phyloP scores from a whole-genome alignment of 2,113 vertebrate species.

The Odocoileus virginianus region DNA sequence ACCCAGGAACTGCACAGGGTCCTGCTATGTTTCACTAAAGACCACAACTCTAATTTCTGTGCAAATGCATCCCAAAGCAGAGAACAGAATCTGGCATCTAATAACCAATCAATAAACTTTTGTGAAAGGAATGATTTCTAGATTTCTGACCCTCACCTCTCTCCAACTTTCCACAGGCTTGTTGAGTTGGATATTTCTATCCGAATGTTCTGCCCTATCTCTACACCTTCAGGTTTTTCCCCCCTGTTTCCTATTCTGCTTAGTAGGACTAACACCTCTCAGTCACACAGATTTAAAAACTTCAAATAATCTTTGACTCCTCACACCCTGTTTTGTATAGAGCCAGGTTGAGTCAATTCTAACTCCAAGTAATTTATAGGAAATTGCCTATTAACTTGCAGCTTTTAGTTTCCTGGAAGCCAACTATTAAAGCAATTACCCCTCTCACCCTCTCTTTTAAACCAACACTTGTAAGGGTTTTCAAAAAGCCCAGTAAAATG shows the following conservation, averaged over 20 bases:
- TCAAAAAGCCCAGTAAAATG: constrained; percentile 14
- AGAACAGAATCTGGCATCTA: not conserved
- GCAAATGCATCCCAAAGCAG: not conserved
- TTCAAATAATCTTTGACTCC: not conserved
- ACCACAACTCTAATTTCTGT: not conserved
- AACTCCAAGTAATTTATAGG: constrained; percentile 25
- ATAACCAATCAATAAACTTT: not conserved
- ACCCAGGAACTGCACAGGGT: not conserved
- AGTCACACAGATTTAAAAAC: not conserved
- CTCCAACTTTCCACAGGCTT: not conserved
- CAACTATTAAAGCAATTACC: constrained; percentile 17
- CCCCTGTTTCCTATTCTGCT: not conserved
- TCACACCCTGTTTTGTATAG: not conserved
- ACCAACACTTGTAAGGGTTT: not conserved
- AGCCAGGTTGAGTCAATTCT: not conserved
- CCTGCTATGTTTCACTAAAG: not conserved
- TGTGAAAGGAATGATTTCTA: not conserved
- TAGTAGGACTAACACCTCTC: not conserved
- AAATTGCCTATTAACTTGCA: constrained; percentile 17
- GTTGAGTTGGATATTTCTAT: not conserved
- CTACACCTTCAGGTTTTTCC: not conserved
- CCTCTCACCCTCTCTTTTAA: not conserved
- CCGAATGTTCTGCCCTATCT: not conserved
- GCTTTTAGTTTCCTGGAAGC: not conserved
- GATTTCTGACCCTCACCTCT: not conserved